A percentile compares a stretch with the other conserved stretches of the same genome.
These are phyloP conservation scores for Lithophane leautieri DNA, from an alignment of 2,888 invertebrate genomes.

Conservation along the genomic window DNA sequence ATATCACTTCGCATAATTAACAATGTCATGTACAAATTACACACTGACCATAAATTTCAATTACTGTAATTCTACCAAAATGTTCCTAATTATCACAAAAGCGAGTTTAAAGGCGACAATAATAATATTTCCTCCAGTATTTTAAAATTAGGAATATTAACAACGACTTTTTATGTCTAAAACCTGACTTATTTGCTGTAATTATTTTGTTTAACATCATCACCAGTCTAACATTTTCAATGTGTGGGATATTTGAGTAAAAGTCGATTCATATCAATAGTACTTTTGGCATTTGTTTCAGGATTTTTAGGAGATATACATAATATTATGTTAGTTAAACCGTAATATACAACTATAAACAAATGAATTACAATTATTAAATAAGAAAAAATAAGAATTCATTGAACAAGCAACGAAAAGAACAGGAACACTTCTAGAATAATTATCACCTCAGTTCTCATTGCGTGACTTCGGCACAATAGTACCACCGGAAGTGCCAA, in stretches of 20 bases:
- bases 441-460: constrained; percentile 42
- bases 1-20: constrained; percentile 55
- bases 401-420: not conserved
- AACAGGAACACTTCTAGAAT: not conserved
- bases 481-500: constrained; percentile 60
- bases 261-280: not conserved
- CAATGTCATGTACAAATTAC: constrained; percentile 58
- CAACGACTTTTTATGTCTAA: not conserved
- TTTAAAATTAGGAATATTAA: constrained; percentile 27
- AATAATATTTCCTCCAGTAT: constrained; percentile 34
- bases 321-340: too few relatives aligned
- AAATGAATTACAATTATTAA: not conserved
- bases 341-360: too few relatives aligned
- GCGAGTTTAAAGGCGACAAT: constrained; percentile 43
- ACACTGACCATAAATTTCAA: constrained; percentile 53
- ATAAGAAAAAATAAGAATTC: not conserved
- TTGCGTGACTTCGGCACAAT: constrained; percentile 4
- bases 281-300: not conserved
- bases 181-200: not conserved
- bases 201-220: not conserved
- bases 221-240: not conserved
- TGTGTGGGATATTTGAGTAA: too few relatives aligned
- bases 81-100: constrained; percentile 54
- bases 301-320: too few relatives aligned
- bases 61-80: constrained; percentile 52